Conservation (phyloP, 1,140 invertebrate species). For the Trichoplusia ni region DNA sequence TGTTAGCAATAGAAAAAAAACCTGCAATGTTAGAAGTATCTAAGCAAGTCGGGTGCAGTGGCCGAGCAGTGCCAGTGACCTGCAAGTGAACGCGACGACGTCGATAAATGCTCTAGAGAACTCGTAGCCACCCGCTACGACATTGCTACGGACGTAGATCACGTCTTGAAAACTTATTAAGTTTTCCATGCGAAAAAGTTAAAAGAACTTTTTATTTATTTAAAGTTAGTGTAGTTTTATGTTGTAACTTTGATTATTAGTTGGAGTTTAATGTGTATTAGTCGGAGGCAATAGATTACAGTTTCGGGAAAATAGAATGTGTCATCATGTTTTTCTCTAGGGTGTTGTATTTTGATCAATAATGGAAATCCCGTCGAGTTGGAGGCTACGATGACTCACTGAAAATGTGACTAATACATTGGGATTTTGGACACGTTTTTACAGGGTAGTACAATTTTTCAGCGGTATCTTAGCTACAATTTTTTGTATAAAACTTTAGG, state of each 20-base stretch:
- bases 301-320: constrained; percentile 20
- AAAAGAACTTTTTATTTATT: background rate
- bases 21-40: constrained; percentile 77
- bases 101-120: constrained; percentile 46
- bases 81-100: constrained; percentile 39
- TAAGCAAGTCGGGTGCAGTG: constrained; percentile 76
- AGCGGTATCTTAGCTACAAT: too few species aligned
- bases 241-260: background rate
- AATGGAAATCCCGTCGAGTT: constrained; percentile 53
- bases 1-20: constrained; percentile 76
- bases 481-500: too few species aligned
- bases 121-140: constrained; percentile 66
- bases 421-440: too few species aligned
- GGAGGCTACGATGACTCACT: constrained; percentile 44
- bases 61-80: constrained; percentile 74
- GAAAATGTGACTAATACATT: background rate
- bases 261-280: background rate
- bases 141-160: constrained; percentile 51
- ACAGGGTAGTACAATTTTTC: too few species aligned
- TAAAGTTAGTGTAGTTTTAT: background rate
- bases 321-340: constrained; percentile 38
- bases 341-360: constrained; percentile 63
- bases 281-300: background rate
- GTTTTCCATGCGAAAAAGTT: constrained; percentile 1
- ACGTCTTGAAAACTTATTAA: background rate